A percentile compares a stretch with the other conserved stretches of the same genome.
Conservation (phyloP, 2,113 vertebrate genomes). For the Vombatus ursinus region DNA sequence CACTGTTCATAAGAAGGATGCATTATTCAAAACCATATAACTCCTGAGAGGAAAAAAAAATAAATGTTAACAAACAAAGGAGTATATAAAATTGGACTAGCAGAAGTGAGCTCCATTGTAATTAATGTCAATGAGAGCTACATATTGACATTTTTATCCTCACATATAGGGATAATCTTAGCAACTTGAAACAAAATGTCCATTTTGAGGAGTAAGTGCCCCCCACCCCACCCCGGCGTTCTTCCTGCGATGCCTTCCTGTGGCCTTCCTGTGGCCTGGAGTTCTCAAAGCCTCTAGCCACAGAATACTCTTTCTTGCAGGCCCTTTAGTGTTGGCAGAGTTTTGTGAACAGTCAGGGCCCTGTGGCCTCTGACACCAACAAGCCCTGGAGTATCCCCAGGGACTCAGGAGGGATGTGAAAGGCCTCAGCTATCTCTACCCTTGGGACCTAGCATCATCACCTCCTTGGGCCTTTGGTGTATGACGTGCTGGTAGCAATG, state of each 20-base stretch:
- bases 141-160: constrained; percentile 42
- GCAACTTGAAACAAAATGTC: neutral
- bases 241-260: neutral
- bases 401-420: neutral
- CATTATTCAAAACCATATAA: constrained; percentile 39
- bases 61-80: constrained; percentile 42
- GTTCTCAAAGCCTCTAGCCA: neutral
- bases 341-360: neutral
- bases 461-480: neutral
- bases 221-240: too few relatives aligned
- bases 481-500: neutral
- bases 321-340: neutral
- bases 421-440: neutral
- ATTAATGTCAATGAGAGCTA: constrained; percentile 15
- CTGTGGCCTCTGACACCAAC: neutral
- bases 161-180: neutral
- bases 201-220: constrained; percentile 6
- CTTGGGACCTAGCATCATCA: neutral
- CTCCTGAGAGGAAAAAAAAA: neutral
- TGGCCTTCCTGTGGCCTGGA: neutral
- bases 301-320: neutral
- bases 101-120: constrained; percentile 34
- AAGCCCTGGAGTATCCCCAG: neutral
- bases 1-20: neutral
- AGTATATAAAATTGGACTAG: constrained; percentile 3